Percentiles rank a stretch among this genome's conserved stretches.
These are phyloP conservation scores for Nemoura dubitans DNA, from an alignment of 2,888 invertebrate species.

Conservation along the genomic window DNA sequence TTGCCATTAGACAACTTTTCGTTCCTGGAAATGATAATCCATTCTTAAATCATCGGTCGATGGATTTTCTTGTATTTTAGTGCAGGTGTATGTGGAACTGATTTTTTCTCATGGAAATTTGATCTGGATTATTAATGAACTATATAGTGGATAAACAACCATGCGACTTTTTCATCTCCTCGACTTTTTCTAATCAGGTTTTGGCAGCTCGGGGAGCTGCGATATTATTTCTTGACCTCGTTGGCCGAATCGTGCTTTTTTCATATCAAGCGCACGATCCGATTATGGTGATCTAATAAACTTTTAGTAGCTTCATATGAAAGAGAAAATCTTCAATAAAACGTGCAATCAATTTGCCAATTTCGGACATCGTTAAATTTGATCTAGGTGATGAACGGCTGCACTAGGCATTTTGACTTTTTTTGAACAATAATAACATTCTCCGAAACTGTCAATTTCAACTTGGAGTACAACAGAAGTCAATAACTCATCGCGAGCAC, in stretches of 20 bases:
- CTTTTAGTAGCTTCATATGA: background rate
- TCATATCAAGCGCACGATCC: background rate
- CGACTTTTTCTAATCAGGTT: conserved; percentile 12
- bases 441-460: too few species aligned
- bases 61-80: background rate
- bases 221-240: background rate
- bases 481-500: too few species aligned
- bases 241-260: background rate
- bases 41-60: too few species aligned
- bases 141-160: background rate
- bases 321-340: conserved; percentile 7
- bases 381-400: background rate
- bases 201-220: background rate
- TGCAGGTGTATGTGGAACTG: background rate
- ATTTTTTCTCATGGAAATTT: background rate
- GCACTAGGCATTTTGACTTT: too few species aligned
- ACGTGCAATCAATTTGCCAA: background rate
- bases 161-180: background rate
- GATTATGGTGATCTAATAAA: conserved; percentile 5
- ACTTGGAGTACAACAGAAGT: too few species aligned
- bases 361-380: background rate
- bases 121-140: background rate
- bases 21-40: background rate
- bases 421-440: too few species aligned
- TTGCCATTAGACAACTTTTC: background rate